Evolutionary conservation across 2,113 vertebrate species (phyloP).

Genomic region (Lycaon pictus): DNA sequence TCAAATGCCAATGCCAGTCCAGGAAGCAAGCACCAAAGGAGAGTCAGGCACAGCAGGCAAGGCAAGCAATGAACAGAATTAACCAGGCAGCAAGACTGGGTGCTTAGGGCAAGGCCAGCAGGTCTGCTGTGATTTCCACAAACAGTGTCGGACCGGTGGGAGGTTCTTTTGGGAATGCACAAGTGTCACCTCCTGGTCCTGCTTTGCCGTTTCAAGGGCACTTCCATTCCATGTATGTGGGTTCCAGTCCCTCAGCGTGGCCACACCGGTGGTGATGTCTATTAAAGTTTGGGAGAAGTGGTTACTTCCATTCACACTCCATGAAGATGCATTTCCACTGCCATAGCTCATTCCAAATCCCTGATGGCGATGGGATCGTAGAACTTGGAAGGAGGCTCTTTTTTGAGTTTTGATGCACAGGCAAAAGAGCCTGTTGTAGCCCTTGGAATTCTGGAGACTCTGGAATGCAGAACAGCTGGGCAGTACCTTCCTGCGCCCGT

Average conservation of each 20-base stretch:
- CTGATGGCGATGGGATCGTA: background rate
- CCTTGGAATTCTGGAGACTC: background rate
- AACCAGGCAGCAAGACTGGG: background rate
- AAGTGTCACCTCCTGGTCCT: background rate
- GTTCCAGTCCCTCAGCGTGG: background rate
- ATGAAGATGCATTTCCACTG: background rate
- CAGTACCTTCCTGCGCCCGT: background rate
- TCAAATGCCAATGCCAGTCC: background rate
- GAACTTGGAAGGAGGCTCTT: background rate
- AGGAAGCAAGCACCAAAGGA: background rate
- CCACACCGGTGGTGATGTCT: background rate
- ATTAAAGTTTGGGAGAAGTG: background rate
- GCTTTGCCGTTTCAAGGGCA: background rate
- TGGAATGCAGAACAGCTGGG: background rate
- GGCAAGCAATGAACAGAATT: background rate
- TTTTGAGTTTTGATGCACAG: background rate
- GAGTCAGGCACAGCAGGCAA: too few relatives aligned
- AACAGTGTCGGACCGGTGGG: background rate
- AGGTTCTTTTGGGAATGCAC: background rate
- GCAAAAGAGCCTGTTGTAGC: background rate
- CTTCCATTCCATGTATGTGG: background rate
- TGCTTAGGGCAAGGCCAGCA: background rate
- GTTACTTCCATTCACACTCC: background rate
- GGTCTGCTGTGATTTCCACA: background rate
- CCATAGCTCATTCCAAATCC: background rate